Base-by-base conservation (phyloP, 1,140 invertebrate genomes). In the Vollenhovia emeryi region DNA sequence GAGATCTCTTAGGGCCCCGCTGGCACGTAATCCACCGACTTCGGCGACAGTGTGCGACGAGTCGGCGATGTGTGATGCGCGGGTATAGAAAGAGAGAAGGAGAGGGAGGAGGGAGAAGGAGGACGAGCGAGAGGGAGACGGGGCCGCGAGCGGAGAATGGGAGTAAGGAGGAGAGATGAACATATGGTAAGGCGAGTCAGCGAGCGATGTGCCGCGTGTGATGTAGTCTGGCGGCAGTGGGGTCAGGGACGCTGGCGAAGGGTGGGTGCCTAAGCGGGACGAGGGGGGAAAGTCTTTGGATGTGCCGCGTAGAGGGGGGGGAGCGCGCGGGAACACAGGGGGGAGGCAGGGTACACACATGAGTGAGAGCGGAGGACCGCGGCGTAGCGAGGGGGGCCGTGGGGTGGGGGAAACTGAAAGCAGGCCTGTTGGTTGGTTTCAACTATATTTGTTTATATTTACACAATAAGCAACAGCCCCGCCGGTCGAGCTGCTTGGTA, bases 371-470 rank as follows among this genome's bases (percentile, higher is more conserved):
- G 50, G 86, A 86, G 86, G 83, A 74, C 85, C 84, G 71, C 11
- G 76, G 76, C 78, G n/a, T n/a, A 62, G 48, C 71, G 33, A 3
- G 75, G 30, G 64, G 45, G 30, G 27, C 55, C 27, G 79, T 21
- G 84, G 45, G 86, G 68, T 15, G 73, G 57, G 73, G 57, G 82
- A 6, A 82, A 62, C 93, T 94, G 92, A 93, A 94, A 94, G 94
- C 93, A 94, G 93, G 94, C 94, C 94, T 95, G 94, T 95, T 95
- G 94, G 94, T 95, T 94, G 93, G 94, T 94, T 94, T 94, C 94
- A 93, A 93, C 93, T 94, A 95, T 95, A 94, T 95, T 95, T 95
- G 94, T 95, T 95, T 95, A 95, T 95, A 95, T 95, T 95, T 95
- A 95, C 94, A 95, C 94, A 95, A 95, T 94, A 95, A 95, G 94